Base-by-base conservation (phyloP, 2,113 vertebrate species). In the Callipepla squamata region DNA sequence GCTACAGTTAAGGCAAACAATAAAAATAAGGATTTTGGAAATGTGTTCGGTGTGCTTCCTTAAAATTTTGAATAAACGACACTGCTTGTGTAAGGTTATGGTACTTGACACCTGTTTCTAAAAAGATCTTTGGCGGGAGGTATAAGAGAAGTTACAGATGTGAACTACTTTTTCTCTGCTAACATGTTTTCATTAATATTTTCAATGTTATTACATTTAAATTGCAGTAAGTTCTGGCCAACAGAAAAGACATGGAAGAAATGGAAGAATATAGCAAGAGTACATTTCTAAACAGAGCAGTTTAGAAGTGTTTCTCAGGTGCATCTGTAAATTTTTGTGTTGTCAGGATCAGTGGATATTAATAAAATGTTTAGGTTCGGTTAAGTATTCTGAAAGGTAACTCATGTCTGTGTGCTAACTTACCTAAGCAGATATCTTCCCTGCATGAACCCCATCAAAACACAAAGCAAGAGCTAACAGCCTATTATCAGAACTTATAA, bases 11-110 rank as follows among this genome's bases (percentile, higher is more conserved):
- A 22, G 80, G 58, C n/a, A 87, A 87, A 78, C 48, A 97, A 96
- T 96, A 96, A 96, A 96, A 89, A 40, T 26, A 28, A 38, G 32
- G 21, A 67, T 69, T 88, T 55, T 81, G 32, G 58, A 92, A 84
- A 89, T 1, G 0, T 81, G 5, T 6, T 59, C 11, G 0, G 28
- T 88, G 79, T 92, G 26, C 48, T 92, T 72, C 70, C 70, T 76
- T 93, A 44, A 59, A 45, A 59, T 81, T 63, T 69, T 79, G 44
- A 45, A 36, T 36, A 58, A 83, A 61, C 38, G 36, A 2, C 63
- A 3, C 20, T 92, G 6, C 28, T 69, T 67, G 2, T 80, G 5
- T 73, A 16, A 87, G 68, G 25, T 50, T 30, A 26, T 11, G 3
- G 4, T 69, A 40, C 61, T 91, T 70, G 9, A 21, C 70, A 36